These are phyloP conservation scores for Diceros bicornis DNA, from an alignment of 2,797 vertebrate genomes.

Conservation along the genomic window DNA sequence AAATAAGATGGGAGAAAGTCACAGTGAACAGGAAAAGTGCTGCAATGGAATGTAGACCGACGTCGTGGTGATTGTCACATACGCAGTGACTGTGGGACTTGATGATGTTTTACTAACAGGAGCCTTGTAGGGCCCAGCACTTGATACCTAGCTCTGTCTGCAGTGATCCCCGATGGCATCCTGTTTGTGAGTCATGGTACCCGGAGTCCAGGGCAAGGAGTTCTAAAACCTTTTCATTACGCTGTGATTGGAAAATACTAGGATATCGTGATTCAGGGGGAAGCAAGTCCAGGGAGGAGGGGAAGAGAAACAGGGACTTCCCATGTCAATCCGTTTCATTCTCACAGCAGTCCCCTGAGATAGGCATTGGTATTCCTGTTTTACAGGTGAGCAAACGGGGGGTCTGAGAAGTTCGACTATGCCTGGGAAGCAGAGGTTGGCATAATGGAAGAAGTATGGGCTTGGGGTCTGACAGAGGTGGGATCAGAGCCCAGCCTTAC, in stretches of 20 bases:
- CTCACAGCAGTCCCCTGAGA: neutral
- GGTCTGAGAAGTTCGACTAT: neutral
- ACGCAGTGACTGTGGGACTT: neutral
- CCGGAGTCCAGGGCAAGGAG: neutral
- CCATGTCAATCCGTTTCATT: rapidly evolving
- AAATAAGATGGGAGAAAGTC: neutral
- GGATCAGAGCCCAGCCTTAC: neutral
- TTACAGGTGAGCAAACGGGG: neutral
- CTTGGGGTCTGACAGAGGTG: neutral
- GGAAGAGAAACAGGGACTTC: neutral
- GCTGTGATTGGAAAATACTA: neutral
- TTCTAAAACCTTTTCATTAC: neutral
- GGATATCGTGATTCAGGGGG: neutral
- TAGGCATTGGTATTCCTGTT: neutral
- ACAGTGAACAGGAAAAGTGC: neutral
- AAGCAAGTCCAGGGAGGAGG: neutral
- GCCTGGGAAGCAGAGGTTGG: neutral
- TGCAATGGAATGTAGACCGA: neutral
- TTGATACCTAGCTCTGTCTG: neutral
- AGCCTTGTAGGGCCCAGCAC: neutral
- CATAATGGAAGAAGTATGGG: neutral
- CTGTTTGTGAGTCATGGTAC: neutral
- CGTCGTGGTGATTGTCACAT: rapidly evolving
- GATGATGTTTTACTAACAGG: rapidly evolving
- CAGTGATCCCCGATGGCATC: neutral